Evolutionary conservation across 2,113 vertebrate genomes (phyloP), one percentile per base, ranked within the genome.

Genomic region (Barbus barbus): DNA sequence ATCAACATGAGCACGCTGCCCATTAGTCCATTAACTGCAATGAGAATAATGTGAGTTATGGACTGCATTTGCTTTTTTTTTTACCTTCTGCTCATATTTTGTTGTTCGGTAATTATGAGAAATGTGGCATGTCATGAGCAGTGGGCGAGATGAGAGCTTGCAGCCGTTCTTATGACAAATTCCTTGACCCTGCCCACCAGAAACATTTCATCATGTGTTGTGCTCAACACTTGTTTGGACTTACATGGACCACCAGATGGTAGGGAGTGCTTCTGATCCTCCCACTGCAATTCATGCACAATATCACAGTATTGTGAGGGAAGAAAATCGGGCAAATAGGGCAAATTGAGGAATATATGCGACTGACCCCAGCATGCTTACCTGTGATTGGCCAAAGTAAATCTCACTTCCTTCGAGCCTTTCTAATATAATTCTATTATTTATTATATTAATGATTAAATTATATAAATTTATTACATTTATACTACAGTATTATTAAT

Each of bases 31-130:
- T 71, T 56, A 82, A 36, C 4, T 22, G 12, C 65, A 36, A 56
- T 24, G 26, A 65, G 44, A 80, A 80, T n/a, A 63, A 80, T 46
- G 36, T 22, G 1, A 65, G 44, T 24, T 46, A 65, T 81, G 83
- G 87, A 88, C 56, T 78, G 51, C 63, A 81, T 53, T 78, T 31
- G 84, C 86, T 89, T 84, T 86, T 71, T 84, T 86, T 71, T 74
- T 84, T 44, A 28, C 77, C 63, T 56, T 60, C 16, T 78, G 28
- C 48, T 1, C 2, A 13, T 51, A 60, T 75, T 31, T 80, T 56
- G 76, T 7, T 51, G 81, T 85, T 46, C 1, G 4, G 53, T 44
- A 63, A 77, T 88, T 73, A 44, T 83, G 38, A 78, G 38, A 79
- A 85, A 85, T 85, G 65, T 61, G 60, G 28, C 8, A 4, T 73